Evolutionary conservation across 2,888 invertebrate genomes (phyloP), one percentile per base, ranked within the genome.

Genomic region (Lottia gigantea): DNA sequence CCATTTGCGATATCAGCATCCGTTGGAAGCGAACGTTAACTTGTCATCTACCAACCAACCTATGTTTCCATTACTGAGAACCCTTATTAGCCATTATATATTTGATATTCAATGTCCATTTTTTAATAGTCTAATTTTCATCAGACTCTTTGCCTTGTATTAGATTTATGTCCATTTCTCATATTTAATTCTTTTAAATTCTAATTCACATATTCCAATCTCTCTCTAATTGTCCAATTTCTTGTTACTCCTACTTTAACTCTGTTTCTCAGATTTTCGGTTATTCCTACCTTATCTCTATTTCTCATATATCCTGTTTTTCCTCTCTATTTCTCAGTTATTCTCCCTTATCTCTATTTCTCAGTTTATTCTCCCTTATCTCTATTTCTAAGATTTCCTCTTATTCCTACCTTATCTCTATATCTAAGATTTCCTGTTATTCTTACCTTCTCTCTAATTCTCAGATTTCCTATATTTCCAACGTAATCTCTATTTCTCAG

Each of bases 381-480:
- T 31, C 6, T 31, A 31, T 31, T 6, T 31, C 3, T 31, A 2
- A 40, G 46, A 40, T 19, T 23, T 47, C 25, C 31, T 25, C 4
- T 55, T 55, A 49, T 49, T 55, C 23, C 31, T 31, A 65, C 55
- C 55, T 11, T 12, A 55, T 64, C 55, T 25, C 49, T 26, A 62
- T 63, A 2, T 68, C 25, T 46, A 2, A 46, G n/a, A 25, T 19
- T 64, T n/a, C 25, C 31, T 70, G 12, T 61, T 19, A 55, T 26
- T 25, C 31, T n/a, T n/a, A 15, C 46, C n/a, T 11, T 31, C 2
- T 7, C 40, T 31, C 14, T 47, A 8, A 11, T 49, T 2, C 1
- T 26, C 16, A 15, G 26, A 26, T 12, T 25, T 16, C 40, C 4
- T 64, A 40, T 64, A n/a, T 19, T 26, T 61, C 46, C 49, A 26